Conservation (phyloP, 2,797 vertebrate genomes). For the Oryzias sinensis region DNA sequence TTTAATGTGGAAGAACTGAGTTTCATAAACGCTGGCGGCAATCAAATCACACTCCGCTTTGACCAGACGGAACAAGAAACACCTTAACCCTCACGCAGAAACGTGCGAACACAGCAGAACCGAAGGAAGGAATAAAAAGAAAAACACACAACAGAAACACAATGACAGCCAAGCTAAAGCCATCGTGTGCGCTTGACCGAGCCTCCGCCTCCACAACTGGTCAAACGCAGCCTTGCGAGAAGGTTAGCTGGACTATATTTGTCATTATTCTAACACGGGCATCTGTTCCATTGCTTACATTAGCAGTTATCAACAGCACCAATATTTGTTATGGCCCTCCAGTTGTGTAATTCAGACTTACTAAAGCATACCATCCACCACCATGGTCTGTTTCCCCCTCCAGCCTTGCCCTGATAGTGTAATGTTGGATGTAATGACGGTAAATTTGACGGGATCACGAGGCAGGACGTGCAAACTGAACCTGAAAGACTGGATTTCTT, state of each 20-base stretch:
- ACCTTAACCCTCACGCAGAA: constrained; percentile 9
- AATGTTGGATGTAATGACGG: constrained; percentile 79
- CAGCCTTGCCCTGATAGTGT: constrained; percentile 72
- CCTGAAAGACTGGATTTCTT: constrained; percentile 39
- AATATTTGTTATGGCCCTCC: constrained; percentile 73
- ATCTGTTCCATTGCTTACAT: constrained; percentile 75
- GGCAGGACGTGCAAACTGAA: constrained; percentile 76
- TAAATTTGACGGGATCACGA: constrained; percentile 79
- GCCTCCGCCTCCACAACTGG: constrained; percentile 57
- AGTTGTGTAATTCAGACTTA: constrained; percentile 79
- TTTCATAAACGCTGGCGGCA: constrained; percentile 55
- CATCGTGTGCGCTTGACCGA: constrained; percentile 67
- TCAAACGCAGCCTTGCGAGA: constrained; percentile 71
- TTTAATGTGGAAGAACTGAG: constrained; percentile 42
- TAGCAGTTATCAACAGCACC: constrained; percentile 72
- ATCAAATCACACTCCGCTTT: constrained; percentile 52
- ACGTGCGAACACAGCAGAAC: neutral
- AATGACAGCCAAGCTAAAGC: constrained; percentile 60
- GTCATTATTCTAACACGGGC: constrained; percentile 66
- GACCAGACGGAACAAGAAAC: constrained; percentile 47
- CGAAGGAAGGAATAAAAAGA: constrained; percentile 57
- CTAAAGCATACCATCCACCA: constrained; percentile 73
- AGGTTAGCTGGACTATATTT: constrained; percentile 76
- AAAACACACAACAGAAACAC: constrained; percentile 65
- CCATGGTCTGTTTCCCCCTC: constrained; percentile 76